These are phyloP conservation scores for Oligia strigilis DNA, from an alignment of 2,888 invertebrate species.

Conservation along the genomic window DNA sequence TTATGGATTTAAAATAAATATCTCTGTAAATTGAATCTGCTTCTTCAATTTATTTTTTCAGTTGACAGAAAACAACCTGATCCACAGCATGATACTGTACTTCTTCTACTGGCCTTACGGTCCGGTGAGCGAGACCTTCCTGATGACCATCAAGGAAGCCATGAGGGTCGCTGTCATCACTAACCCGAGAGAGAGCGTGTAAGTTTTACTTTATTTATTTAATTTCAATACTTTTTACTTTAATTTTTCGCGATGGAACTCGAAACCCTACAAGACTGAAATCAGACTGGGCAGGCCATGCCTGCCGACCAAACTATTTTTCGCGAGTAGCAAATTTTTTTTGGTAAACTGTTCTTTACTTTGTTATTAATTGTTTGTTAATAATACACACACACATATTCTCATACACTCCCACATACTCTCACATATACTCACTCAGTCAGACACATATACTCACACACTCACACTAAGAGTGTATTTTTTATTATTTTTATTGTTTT, in stretches of 20 bases:
- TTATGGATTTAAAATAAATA: too few species aligned
- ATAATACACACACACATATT: too few species aligned
- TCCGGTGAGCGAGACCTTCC: slow-evolving; percentile 86
- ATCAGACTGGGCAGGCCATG: not conserved
- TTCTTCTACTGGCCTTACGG: slow-evolving; percentile 93
- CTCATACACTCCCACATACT: too few species aligned
- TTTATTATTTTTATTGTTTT: too few species aligned
- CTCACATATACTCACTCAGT: too few species aligned
- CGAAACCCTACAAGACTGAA: not conserved
- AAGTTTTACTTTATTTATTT: slow-evolving; percentile 69
- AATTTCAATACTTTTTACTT: not conserved
- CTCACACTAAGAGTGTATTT: too few species aligned
- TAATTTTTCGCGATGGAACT: not conserved
- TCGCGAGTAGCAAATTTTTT: not conserved
- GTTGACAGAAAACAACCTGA: slow-evolving; percentile 89
- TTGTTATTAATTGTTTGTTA: too few species aligned
- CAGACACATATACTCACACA: too few species aligned
- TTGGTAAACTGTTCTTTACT: too few species aligned
- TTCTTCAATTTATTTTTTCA: slow-evolving; percentile 57
- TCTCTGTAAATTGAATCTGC: not conserved
- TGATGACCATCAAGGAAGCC: slow-evolving; percentile 89
- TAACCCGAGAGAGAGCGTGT: slow-evolving; percentile 91
- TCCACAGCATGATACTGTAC: slow-evolving; percentile 92
- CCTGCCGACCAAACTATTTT: not conserved
- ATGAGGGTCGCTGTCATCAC: slow-evolving; percentile 92